Base-by-base conservation (phyloP, 1,140 invertebrate genomes). In the Archegozetes longisetosus region DNA sequence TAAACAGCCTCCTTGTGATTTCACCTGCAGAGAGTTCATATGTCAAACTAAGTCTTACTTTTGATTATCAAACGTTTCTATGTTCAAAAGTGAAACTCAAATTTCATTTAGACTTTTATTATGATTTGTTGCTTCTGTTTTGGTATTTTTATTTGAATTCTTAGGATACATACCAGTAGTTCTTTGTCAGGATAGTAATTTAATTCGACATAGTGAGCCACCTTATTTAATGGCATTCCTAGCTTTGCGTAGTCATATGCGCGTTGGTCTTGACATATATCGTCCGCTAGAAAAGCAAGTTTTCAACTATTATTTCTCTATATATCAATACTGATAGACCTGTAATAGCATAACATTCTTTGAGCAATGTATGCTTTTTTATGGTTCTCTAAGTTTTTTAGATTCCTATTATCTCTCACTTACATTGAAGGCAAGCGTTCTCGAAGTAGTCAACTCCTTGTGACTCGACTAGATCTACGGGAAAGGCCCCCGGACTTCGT, bases 171-270 rank as follows among this genome's bases (percentile, higher is more conserved):
- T 71, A 82, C 81, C 78, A 88, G 82, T 22, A 93, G 70, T 70
- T 92, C 88, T 74, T 93, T 93, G 72, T 94, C 90, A 0, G 85
- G 85, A 73, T 93, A 93, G 71, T 91, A 93, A 68, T 93, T 86
- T 0, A 93, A 74, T 4, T 84, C 84, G 0, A 87, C 88, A 67
- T 91, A 92, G 67, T 92, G 88, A 1, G 88, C 83, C 0, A 94
- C 83, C 72, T 88, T 87, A 67, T 90, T 85, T 60, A 88, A 84
- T 9, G 87, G 83, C 1, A 93, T 85, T 13, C 88, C 88, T 61
- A 93, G 81, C 62, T 85, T 78, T 1, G 88, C 86, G 47, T 82
- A 78, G 62, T 82, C 79, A 73, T 84, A 92, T 20, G 80, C 74
- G 55, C 85, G 77, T 59, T 82, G 82, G 1, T 80, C 81, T 69